Evolutionary conservation across 2,797 vertebrate species (phyloP).

Genomic region (Aldrovandia affinis): DNA sequence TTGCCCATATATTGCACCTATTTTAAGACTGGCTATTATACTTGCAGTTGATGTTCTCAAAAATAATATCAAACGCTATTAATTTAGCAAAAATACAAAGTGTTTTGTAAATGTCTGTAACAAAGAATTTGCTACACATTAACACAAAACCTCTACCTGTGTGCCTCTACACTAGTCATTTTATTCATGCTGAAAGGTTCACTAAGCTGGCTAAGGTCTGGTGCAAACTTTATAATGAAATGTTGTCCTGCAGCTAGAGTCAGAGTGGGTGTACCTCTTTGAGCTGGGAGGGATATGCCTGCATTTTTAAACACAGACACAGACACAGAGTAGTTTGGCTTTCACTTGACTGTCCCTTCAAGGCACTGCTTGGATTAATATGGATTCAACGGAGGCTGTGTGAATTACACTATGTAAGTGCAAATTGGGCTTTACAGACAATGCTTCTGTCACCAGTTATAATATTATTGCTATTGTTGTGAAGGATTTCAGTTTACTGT

Average conservation of each 20-base stretch:
- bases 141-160: no score
- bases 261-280: neutral
- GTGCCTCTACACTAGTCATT: no score
- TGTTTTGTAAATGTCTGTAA: no score
- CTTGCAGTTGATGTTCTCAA: no score
- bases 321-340: slow-evolving; percentile 38
- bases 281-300: slow-evolving; percentile 50
- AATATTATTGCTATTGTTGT: neutral
- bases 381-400: slow-evolving; percentile 66
- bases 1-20: no score
- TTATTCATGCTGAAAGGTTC: neutral
- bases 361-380: slow-evolving; percentile 61
- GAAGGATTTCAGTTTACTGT: neutral
- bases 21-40: no score
- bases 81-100: no score
- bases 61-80: no score
- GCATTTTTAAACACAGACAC: slow-evolving; percentile 31
- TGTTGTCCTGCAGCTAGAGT: neutral
- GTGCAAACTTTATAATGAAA: slow-evolving; percentile 20
- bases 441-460: neutral
- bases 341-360: slow-evolving; percentile 42
- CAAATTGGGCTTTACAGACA: neutral
- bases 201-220: neutral
- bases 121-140: no score
- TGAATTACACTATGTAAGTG: slow-evolving; percentile 70